Percentiles rank a stretch among this genome's conserved stretches.
phyloP scores from a whole-genome alignment of 1,140 invertebrate genomes.

The Drosophila quadrilineata region DNA sequence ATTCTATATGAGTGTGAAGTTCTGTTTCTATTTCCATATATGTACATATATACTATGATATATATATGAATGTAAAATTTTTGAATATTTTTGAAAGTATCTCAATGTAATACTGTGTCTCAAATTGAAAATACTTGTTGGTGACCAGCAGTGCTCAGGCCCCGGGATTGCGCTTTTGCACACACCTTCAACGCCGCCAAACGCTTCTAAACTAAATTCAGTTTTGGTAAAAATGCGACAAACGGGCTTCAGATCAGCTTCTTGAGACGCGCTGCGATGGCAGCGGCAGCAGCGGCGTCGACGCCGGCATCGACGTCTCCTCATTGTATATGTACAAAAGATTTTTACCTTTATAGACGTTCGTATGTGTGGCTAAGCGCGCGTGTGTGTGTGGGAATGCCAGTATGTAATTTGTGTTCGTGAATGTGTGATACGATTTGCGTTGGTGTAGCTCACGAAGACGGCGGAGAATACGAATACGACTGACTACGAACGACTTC shows the following conservation, averaged over 20 bases:
- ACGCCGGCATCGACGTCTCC: slow-evolving; percentile 30
- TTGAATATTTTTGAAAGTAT: too few relatives aligned
- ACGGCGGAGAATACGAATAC: not conserved
- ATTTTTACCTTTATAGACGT: slow-evolving; percentile 19
- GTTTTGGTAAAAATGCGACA: slow-evolving; percentile 80
- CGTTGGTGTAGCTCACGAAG: slow-evolving; percentile 55
- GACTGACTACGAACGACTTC: too few relatives aligned
- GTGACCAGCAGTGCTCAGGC: slow-evolving; percentile 36
- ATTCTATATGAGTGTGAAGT: slow-evolving; percentile 9
- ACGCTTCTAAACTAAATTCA: slow-evolving; percentile 81
- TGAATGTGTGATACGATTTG: slow-evolving; percentile 36
- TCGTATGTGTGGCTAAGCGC: not conserved
- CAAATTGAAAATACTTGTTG: too few relatives aligned
- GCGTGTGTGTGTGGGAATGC: not conserved
- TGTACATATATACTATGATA: not conserved
- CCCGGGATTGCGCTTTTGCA: slow-evolving; percentile 66
- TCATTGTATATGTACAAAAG: slow-evolving; percentile 57
- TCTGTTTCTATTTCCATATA: slow-evolving; percentile 3
- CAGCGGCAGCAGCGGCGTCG: not conserved
- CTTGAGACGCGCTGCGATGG: slow-evolving; percentile 54
- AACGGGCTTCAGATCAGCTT: slow-evolving; percentile 79
- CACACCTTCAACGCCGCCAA: slow-evolving; percentile 80
- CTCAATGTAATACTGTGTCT: not conserved
- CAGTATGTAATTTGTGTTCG: not conserved
- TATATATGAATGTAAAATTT: too few relatives aligned